Evolutionary conservation across 2,888 invertebrate genomes (phyloP).

Genomic region (Ypsolopha sequella): DNA sequence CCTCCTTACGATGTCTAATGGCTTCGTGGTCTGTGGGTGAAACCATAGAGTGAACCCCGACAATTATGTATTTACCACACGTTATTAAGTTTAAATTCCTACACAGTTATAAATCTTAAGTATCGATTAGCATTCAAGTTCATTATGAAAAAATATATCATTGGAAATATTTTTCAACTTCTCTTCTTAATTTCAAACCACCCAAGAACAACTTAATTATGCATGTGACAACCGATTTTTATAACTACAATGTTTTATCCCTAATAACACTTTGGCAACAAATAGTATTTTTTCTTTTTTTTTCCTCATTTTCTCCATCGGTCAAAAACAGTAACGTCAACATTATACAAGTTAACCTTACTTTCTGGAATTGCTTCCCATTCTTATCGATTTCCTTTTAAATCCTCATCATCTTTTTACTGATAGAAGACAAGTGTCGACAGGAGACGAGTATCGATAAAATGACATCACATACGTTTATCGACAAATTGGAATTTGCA

Average conservation of each 20-base stretch:
- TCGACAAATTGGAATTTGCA: slow-evolving; percentile 26
- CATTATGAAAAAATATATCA: slow-evolving; percentile 71
- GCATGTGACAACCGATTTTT: slow-evolving; percentile 67
- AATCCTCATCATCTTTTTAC: slow-evolving; percentile 31
- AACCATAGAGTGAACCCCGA: slow-evolving; percentile 22
- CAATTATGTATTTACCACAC: slow-evolving; percentile 55
- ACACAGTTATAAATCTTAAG: slow-evolving; percentile 67
- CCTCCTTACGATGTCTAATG: too few relatives aligned
- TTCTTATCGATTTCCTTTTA: slow-evolving; percentile 31
- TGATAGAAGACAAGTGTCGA: slow-evolving; percentile 56
- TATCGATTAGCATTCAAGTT: slow-evolving; percentile 63
- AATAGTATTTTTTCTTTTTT: slow-evolving; percentile 49
- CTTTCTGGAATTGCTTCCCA: slow-evolving; percentile 31
- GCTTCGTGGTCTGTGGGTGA: too few relatives aligned
- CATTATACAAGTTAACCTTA: slow-evolving; percentile 47
- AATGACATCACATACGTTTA: slow-evolving; percentile 23
- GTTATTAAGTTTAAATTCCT: slow-evolving; percentile 57
- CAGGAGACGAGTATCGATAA: slow-evolving; percentile 33
- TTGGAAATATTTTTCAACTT: slow-evolving; percentile 68
- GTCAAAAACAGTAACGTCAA: slow-evolving; percentile 51
- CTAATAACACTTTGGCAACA: slow-evolving; percentile 72
- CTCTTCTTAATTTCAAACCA: slow-evolving; percentile 62
- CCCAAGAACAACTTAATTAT: slow-evolving; percentile 68
- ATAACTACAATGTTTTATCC: slow-evolving; percentile 59
- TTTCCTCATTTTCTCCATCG: slow-evolving; percentile 27